Percentiles rank a stretch among this genome's conserved stretches.
Evolutionary conservation across 2,888 invertebrate genomes (phyloP).

Genomic region (Cryptophagus acutangulus): DNA sequence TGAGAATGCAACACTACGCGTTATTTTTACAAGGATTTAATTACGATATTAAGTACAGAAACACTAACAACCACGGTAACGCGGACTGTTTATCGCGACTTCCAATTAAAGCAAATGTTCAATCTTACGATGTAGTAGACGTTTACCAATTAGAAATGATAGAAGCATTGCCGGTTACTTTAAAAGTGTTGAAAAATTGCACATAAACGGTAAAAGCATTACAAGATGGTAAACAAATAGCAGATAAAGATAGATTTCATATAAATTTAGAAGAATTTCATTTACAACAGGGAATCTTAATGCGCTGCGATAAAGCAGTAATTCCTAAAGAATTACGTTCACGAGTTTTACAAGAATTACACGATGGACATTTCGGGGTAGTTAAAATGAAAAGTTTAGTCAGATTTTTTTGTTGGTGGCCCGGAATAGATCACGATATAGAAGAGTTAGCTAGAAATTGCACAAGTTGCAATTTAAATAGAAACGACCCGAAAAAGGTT

Average conservation of each 20-base stretch:
- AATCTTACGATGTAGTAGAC: not conserved
- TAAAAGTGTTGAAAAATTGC: not conserved
- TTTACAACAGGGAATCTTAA: no score
- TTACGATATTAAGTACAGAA: not conserved
- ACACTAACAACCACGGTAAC: not conserved
- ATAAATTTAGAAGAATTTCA: constrained; percentile 7
- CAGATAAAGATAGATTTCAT: not conserved
- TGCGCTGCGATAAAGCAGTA: constrained; percentile 8
- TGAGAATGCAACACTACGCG: constrained; percentile 32
- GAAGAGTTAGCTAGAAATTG: constrained; percentile 25
- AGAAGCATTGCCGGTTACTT: not conserved
- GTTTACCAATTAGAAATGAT: not conserved
- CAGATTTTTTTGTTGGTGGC: constrained; percentile 27
- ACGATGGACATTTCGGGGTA: constrained; percentile 26
- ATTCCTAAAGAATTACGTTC: constrained; percentile 18
- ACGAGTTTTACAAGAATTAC: constrained; percentile 20
- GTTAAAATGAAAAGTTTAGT: constrained; percentile 30
- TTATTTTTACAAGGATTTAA: constrained; percentile 1
- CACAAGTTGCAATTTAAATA: constrained; percentile 16
- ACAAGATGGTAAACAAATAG: constrained; percentile 2
- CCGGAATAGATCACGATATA: constrained; percentile 23
- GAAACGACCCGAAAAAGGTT: constrained; percentile 16
- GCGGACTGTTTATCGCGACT: constrained; percentile 4
- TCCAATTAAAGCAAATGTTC: not conserved
- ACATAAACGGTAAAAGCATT: not conserved